Evolutionary conservation across 2,888 invertebrate genomes (phyloP).

Genomic region (Luperina testacea): DNA sequence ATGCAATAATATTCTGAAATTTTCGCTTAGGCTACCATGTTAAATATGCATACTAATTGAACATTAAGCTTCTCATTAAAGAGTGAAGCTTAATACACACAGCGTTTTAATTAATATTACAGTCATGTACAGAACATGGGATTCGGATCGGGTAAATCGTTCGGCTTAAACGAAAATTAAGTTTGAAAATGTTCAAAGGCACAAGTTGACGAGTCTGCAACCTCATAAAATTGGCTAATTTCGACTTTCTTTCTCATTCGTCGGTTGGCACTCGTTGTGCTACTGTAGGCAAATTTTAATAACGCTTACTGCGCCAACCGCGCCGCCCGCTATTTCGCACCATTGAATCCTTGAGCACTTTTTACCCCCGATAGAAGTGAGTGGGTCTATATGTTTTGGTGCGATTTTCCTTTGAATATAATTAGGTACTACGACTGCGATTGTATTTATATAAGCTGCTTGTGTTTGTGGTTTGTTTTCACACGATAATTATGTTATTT

Average conservation of each 20-base stretch:
- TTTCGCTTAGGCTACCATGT: slow-evolving; percentile 48
- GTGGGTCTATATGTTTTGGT: slow-evolving; percentile 70
- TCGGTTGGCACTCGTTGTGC: slow-evolving; percentile 78
- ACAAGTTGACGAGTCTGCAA: slow-evolving; percentile 78
- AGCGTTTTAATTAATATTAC: slow-evolving; percentile 61
- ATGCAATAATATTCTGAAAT: slow-evolving; percentile 59
- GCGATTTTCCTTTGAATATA: slow-evolving; percentile 69
- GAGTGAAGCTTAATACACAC: slow-evolving; percentile 47
- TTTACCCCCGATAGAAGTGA: slow-evolving; percentile 75
- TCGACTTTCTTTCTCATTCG: slow-evolving; percentile 80
- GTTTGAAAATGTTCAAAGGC: slow-evolving; percentile 67
- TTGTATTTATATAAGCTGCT: slow-evolving; percentile 57
- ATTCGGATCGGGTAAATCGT: slow-evolving; percentile 51
- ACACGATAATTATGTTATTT: slow-evolving; percentile 12
- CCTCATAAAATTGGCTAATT: slow-evolving; percentile 83
- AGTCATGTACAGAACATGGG: slow-evolving; percentile 45
- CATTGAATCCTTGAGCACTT: slow-evolving; percentile 83
- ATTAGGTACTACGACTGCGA: slow-evolving; percentile 56
- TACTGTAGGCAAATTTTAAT: slow-evolving; percentile 85
- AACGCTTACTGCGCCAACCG: slow-evolving; percentile 82
- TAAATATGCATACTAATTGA: slow-evolving; percentile 63
- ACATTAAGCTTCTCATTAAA: slow-evolving; percentile 58
- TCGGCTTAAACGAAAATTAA: slow-evolving; percentile 65
- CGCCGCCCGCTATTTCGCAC: slow-evolving; percentile 78
- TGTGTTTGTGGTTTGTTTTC: slow-evolving; percentile 46